Percentiles rank a stretch among this genome's conserved stretches.
These are phyloP conservation scores for Limnephilus marmoratus DNA, from an alignment of 2,888 invertebrate genomes.

Conservation along the genomic window DNA sequence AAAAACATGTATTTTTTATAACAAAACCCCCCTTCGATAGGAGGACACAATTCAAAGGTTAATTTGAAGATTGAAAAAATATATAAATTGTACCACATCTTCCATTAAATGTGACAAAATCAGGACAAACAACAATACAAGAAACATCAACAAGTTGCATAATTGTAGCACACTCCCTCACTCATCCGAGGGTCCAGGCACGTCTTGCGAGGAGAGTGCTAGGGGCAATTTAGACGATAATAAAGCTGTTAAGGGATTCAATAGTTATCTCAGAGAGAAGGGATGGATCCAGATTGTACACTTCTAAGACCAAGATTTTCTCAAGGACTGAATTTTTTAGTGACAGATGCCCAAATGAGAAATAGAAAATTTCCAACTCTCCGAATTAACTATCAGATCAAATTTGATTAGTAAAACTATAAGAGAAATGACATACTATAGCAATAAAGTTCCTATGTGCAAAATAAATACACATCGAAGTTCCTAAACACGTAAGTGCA, in stretches of 20 bases:
- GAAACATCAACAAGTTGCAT: background rate
- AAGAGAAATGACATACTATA: too few relatives aligned
- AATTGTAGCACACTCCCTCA: background rate
- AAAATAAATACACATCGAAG: too few relatives aligned
- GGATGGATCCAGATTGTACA: background rate
- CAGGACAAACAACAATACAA: background rate
- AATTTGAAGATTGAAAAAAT: too few relatives aligned
- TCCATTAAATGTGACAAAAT: background rate
- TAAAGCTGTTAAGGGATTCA: constrained; percentile 28
- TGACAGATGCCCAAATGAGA: background rate
- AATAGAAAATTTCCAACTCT: background rate
- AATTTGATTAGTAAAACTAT: too few relatives aligned
- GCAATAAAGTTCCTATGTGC: too few relatives aligned
- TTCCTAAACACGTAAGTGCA: too few relatives aligned
- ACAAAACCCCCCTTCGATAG: too few relatives aligned
- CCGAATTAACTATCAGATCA: background rate
- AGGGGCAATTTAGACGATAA: constrained; percentile 20
- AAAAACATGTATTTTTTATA: too few relatives aligned
- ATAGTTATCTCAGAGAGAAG: background rate
- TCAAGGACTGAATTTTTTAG: background rate
- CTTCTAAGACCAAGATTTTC: background rate
- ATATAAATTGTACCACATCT: background rate
- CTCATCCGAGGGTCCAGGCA: background rate
- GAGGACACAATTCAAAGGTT: too few relatives aligned
- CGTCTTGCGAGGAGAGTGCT: constrained; percentile 26